Percentiles rank a stretch among this genome's conserved stretches.
These are phyloP conservation scores for Dolichallabes microphthalmus DNA, from an alignment of 2,113 vertebrate species.

Conservation along the genomic window DNA sequence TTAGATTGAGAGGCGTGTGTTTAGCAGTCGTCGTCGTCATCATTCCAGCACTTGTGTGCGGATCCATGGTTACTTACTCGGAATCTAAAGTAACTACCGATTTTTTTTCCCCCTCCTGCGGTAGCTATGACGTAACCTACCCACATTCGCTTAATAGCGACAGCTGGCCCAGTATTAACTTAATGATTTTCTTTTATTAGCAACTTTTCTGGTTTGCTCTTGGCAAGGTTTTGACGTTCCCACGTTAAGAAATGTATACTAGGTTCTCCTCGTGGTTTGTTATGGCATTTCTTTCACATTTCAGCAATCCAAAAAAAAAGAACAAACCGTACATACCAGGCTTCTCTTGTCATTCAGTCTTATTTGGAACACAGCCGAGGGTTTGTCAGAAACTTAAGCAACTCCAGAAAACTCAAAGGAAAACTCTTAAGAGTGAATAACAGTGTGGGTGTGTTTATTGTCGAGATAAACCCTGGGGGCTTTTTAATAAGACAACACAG, in stretches of 20 bases:
- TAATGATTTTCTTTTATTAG: not conserved
- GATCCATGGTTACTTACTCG: not conserved
- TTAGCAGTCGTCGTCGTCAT: not conserved
- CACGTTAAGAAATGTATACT: not conserved
- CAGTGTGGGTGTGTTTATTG: not conserved
- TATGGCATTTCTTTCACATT: not conserved
- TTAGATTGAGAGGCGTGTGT: not conserved
- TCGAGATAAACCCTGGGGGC: not conserved
- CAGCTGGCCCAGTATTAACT: not conserved
- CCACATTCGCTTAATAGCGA: not conserved
- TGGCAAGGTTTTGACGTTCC: not conserved
- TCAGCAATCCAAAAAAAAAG: not conserved
- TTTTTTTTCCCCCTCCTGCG: not conserved
- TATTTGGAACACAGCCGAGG: not conserved
- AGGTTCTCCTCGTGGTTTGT: not conserved
- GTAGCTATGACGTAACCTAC: not conserved
- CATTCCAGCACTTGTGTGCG: not conserved
- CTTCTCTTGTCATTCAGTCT: conserved; percentile 17
- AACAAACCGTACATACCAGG: not conserved
- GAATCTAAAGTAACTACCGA: not conserved
- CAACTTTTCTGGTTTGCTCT: not conserved
- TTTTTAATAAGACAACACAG: not conserved
- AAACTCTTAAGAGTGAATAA: not conserved
- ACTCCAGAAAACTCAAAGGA: not conserved
- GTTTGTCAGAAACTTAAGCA: not conserved